Evolutionary conservation across 2,113 vertebrate species (phyloP).

Genomic region (Pholis gunnellus): DNA sequence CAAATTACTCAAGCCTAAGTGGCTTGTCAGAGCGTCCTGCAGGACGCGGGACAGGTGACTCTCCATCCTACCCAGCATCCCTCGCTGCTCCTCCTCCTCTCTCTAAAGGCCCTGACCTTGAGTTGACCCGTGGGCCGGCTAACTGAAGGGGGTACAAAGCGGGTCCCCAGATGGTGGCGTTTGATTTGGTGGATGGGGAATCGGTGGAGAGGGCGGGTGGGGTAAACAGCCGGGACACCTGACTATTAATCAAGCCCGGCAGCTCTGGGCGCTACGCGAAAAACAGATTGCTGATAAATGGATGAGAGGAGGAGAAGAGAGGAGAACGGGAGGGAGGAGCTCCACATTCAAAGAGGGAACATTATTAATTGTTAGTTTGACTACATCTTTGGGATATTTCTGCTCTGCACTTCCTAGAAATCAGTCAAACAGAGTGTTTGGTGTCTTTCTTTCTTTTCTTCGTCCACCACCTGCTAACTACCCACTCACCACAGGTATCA

Average conservation of each 20-base stretch:
- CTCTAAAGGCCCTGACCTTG: conserved; percentile 63
- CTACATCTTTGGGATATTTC: conserved; percentile 1
- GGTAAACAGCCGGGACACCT: conserved; percentile 72
- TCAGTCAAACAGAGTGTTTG: background rate
- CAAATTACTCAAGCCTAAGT: conserved; percentile 75
- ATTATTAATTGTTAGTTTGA: conserved; percentile 34
- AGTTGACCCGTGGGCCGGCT: conserved; percentile 48
- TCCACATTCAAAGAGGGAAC: background rate
- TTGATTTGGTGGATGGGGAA: conserved; percentile 61
- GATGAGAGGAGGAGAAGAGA: conserved; percentile 51
- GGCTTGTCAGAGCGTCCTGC: conserved; percentile 68
- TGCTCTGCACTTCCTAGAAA: background rate
- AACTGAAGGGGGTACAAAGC: conserved; percentile 25
- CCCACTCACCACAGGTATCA: background rate
- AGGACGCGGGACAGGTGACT: conserved; percentile 67
- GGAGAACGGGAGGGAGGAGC: conserved; percentile 9
- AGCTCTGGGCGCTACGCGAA: conserved; percentile 50
- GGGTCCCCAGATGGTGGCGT: conserved; percentile 61
- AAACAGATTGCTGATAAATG: conserved; percentile 79
- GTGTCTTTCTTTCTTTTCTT: background rate
- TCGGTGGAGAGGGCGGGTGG: conserved; percentile 36
- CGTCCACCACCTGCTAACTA: conserved; percentile 10
- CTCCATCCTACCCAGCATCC: conserved; percentile 29
- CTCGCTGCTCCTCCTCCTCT: conserved; percentile 19
- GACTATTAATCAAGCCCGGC: conserved; percentile 79